Evolutionary conservation across 2,797 vertebrate species (phyloP), one percentile per base, ranked within the genome.

Genomic region (Dermochelys coriacea): DNA sequence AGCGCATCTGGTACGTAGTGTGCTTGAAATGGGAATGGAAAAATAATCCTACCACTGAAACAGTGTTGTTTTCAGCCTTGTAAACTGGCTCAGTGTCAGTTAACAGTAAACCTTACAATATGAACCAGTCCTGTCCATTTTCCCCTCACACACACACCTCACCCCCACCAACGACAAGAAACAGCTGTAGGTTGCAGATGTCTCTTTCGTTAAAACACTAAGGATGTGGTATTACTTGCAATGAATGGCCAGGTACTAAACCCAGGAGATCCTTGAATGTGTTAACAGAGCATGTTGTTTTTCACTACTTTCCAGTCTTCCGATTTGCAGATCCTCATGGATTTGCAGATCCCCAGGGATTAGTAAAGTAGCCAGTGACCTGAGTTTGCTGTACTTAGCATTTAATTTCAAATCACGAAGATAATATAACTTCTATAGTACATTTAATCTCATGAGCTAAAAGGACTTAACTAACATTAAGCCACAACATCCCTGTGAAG

Each of bases 61-160:
- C 77, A 89, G 14, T 41, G 7, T 21, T 47, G 15, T 14, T 80
- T 92, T 88, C 84, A 89, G 95, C 52, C 41, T 91, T 84, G 29
- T 82, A 88, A 92, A 84, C 49, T 82, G 75, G 2, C 50, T 87
- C 55, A 86, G 45, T 6, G 9, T 1, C 47, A 15, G n/a, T 49
- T 93, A 55, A 34, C 0, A 0, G 16, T 52, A 25, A 1, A 0
- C 21, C 64, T 82, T 19, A 78, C 68, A 54, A n/a, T 90, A 37
- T 8, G 34, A 49, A 88, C 34, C 10, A 27, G 5, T 47, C 47
- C 49, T 25, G 54, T 25, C 54, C 54, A 4, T 25, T 54, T 54
- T 23, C 9, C 54, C 9, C 55, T 41, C 41, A 37, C 37, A 4
- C 37, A 37, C 41, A 41, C 41, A 12, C 8, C 45, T 55, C 50